phyloP scores from a whole-genome alignment of 2,888 invertebrate genomes.

The Tolmerus cingulatus region DNA sequence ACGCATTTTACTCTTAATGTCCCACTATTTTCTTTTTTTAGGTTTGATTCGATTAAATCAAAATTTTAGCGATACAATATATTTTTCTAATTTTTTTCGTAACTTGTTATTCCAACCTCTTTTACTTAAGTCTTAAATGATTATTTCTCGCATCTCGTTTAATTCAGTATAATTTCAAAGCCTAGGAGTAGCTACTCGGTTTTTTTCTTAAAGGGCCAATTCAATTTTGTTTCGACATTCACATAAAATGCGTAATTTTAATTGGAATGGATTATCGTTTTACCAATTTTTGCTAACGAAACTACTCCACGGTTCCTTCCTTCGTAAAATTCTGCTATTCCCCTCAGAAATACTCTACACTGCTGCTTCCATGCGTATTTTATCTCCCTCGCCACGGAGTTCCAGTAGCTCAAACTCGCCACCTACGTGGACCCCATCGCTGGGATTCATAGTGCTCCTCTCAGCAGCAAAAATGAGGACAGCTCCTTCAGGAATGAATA shows the following conservation, averaged over 20 bases:
- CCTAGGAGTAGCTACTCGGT: too few relatives aligned
- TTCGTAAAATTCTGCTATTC: background rate
- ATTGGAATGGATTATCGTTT: background rate
- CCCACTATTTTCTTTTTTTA: too few relatives aligned
- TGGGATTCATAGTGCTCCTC: background rate
- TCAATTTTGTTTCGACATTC: background rate
- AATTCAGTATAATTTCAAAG: background rate
- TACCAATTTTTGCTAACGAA: background rate
- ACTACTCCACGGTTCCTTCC: background rate
- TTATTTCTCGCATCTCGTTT: too few relatives aligned
- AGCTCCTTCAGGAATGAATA: too few relatives aligned
- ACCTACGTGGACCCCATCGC: background rate
- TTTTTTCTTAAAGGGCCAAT: too few relatives aligned
- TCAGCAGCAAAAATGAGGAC: too few relatives aligned
- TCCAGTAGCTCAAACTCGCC: background rate
- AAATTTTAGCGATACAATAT: too few relatives aligned
- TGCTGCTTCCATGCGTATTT: background rate
- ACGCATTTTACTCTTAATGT: too few relatives aligned
- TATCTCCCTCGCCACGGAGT: background rate
- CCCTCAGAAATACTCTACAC: background rate
- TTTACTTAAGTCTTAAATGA: too few relatives aligned
- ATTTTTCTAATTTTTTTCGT: too few relatives aligned
- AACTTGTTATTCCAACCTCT: too few relatives aligned
- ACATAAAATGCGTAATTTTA: background rate
- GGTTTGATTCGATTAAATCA: too few relatives aligned